phyloP scores from a whole-genome alignment of 2,888 invertebrate species.

The Sminthurinus aureus region DNA sequence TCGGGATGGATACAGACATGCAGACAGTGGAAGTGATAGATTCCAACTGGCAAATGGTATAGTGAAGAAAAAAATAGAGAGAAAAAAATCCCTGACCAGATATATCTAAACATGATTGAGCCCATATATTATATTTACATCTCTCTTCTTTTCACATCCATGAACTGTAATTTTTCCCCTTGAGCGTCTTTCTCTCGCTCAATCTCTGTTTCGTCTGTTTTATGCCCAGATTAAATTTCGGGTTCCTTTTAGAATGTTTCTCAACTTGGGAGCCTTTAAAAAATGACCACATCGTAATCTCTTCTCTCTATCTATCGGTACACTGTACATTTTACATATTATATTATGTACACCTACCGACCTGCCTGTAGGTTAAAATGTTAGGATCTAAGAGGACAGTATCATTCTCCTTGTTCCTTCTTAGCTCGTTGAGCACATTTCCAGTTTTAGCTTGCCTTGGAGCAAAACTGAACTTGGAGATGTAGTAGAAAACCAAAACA shows the following conservation, averaged over 20 bases:
- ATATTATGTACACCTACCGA: slow-evolving; percentile 11
- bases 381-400: slow-evolving; percentile 28
- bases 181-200: slow-evolving; percentile 28
- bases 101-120: slow-evolving; percentile 15
- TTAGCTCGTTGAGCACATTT: neutral
- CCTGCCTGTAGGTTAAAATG: slow-evolving; percentile 31
- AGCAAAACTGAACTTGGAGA: neutral
- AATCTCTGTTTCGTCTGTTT: neutral
- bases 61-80: slow-evolving; percentile 6
- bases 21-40: slow-evolving; percentile 33
- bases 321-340: no score
- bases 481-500: neutral
- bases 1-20: no score
- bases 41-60: slow-evolving; percentile 17
- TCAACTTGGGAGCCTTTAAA: slow-evolving; percentile 38
- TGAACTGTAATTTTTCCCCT: slow-evolving; percentile 41
- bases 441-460: neutral
- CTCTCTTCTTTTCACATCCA: slow-evolving; percentile 13
- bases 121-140: neutral
- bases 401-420: neutral
- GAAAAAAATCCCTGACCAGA: slow-evolving; percentile 34
- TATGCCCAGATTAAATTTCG: slow-evolving; percentile 43
- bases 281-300: slow-evolving; percentile 47
- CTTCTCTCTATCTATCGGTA: slow-evolving; percentile 22
- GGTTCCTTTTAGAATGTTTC: slow-evolving; percentile 25